phyloP scores from a whole-genome alignment of 2,888 invertebrate species.

The Eristalis tenax region DNA sequence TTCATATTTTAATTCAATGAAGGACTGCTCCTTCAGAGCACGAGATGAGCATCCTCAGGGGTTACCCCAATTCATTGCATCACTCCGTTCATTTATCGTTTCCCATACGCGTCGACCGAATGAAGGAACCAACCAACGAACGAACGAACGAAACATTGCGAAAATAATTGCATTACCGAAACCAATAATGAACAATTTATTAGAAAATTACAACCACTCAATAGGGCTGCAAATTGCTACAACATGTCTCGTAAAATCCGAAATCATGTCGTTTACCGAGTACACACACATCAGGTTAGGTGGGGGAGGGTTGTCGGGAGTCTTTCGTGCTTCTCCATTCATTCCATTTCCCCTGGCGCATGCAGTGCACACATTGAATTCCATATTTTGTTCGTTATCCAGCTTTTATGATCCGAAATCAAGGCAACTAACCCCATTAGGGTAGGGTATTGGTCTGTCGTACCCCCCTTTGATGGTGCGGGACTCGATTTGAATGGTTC shows the following conservation, averaged over 20 bases:
- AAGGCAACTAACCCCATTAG: conserved; percentile 1
- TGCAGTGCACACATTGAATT: conserved; percentile 42
- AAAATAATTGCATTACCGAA: conserved; percentile 60
- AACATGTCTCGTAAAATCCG: conserved; percentile 65
- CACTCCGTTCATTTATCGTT: not conserved
- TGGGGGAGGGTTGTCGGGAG: not conserved
- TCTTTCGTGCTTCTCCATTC: not conserved
- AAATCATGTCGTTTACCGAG: conserved; percentile 57
- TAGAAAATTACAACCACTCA: conserved; percentile 69
- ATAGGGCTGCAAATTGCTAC: conserved; percentile 68
- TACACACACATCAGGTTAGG: not conserved
- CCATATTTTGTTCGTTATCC: conserved; percentile 61
- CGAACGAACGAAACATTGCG: conserved; percentile 27
- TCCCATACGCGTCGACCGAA: not conserved
- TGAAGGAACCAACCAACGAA: not conserved
- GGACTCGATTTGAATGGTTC: not conserved
- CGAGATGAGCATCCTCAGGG: not conserved
- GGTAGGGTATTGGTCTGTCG: not conserved
- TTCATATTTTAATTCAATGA: conserved; percentile 5
- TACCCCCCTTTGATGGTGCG: not conserved
- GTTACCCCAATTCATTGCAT: not conserved
- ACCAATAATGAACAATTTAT: conserved; percentile 70
- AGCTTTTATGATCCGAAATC: conserved; percentile 53
- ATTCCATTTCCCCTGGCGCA: not conserved
- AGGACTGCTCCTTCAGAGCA: conserved; percentile 6